These are phyloP conservation scores for Phyllostomus discolor DNA, from an alignment of 2,113 vertebrate species.

Conservation along the genomic window DNA sequence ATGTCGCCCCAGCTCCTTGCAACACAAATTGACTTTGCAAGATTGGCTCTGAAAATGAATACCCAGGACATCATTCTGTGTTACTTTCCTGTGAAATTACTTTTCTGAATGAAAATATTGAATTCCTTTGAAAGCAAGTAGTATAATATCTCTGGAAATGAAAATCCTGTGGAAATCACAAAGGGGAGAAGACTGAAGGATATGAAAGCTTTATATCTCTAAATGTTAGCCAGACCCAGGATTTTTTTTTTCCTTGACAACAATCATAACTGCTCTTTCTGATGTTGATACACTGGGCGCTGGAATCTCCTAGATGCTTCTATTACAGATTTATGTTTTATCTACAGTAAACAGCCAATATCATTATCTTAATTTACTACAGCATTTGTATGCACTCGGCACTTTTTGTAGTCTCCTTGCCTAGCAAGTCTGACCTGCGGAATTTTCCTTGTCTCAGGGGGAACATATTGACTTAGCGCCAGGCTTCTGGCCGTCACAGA, in stretches of 20 bases:
- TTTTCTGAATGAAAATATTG: conserved; percentile 83
- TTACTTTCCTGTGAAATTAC: conserved; percentile 84
- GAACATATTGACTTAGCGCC: conserved; percentile 59
- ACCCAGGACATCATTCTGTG: conserved; percentile 77
- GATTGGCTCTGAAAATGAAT: conserved; percentile 81
- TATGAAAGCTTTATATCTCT: conserved; percentile 78
- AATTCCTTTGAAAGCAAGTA: conserved; percentile 84
- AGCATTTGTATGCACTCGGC: conserved; percentile 41
- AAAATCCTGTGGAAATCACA: conserved; percentile 82
- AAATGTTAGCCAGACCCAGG: conserved; percentile 75
- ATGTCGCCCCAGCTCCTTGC: conserved; percentile 63
- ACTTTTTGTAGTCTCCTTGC: conserved; percentile 46
- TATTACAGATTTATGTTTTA: conserved; percentile 72
- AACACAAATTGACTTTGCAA: conserved; percentile 80
- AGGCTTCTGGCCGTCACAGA: conserved; percentile 25
- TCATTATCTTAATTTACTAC: conserved; percentile 71
- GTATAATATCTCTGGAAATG: conserved; percentile 81
- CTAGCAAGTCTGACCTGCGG: conserved; percentile 45
- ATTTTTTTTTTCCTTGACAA: conserved; percentile 73
- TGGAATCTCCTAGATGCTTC: conserved; percentile 73
- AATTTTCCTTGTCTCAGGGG: conserved; percentile 60
- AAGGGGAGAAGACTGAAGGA: conserved; percentile 78
- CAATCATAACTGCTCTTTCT: conserved; percentile 76
- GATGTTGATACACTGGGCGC: conserved; percentile 63
- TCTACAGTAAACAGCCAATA: conserved; percentile 69